Conservation (phyloP, 1,140 invertebrate genomes). For the Drosophila ananassae region DNA sequence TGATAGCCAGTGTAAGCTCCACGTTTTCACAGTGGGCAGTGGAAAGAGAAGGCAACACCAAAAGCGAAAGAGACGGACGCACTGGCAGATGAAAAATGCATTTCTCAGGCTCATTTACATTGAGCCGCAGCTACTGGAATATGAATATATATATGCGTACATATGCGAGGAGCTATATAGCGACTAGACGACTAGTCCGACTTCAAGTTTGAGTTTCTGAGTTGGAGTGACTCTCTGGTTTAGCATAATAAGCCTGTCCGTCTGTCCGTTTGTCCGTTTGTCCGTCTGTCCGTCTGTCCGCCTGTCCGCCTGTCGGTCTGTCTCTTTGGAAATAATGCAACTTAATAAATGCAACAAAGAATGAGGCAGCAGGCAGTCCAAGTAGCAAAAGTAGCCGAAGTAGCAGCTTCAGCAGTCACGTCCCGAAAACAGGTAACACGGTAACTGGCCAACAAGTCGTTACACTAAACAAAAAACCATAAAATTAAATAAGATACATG, state of each 20-base stretch:
- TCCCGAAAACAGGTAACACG: conserved; percentile 37
- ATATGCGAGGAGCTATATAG: not conserved
- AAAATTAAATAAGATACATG: not conserved
- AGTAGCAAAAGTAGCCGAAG: conserved; percentile 19
- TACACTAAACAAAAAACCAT: not conserved
- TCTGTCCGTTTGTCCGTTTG: not conserved
- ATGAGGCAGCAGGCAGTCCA: conserved; percentile 24
- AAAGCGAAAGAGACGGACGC: not conserved
- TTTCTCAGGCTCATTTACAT: conserved; percentile 81
- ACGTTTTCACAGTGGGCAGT: conserved; percentile 37
- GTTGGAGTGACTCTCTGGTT: conserved; percentile 26
- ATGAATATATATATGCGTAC: conserved; percentile 5
- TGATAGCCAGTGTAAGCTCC: conserved; percentile 50
- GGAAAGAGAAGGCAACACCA: conserved; percentile 41
- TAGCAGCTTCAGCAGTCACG: conserved; percentile 35
- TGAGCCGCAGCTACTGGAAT: conserved; percentile 66
- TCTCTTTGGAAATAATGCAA: conserved; percentile 69
- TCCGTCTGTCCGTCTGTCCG: too few relatives aligned
- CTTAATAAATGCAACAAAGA: conserved; percentile 79
- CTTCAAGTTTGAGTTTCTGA: conserved; percentile 10
- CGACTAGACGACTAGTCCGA: conserved; percentile 7
- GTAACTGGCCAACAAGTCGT: conserved; percentile 6
- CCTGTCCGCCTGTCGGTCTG: conserved; percentile 11
- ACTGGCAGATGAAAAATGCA: conserved; percentile 37
- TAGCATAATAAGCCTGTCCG: conserved; percentile 65